A percentile compares a stretch with the other conserved stretches of the same genome.
Evolutionary conservation across 2,888 invertebrate genomes (phyloP).

Genomic region (Heliconius erato): DNA sequence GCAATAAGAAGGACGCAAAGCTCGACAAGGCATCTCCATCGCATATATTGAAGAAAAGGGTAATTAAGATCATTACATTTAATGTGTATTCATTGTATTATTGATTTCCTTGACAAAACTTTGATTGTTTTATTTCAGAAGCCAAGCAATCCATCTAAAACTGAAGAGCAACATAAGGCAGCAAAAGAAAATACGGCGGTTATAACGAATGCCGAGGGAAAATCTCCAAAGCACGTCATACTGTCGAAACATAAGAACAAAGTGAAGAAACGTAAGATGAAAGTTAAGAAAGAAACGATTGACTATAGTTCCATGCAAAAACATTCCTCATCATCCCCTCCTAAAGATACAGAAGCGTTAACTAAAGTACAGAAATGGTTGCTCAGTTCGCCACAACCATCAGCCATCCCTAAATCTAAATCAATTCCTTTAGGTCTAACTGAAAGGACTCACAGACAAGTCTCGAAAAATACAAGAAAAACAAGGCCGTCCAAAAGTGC

Average conservation of each 20-base stretch:
- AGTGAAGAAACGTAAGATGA: conserved; percentile 84
- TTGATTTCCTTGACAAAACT: background rate
- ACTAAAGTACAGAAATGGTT: conserved; percentile 96
- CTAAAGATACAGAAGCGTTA: conserved; percentile 85
- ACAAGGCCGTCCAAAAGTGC: conserved; percentile 89
- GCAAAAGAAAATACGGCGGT: conserved; percentile 76
- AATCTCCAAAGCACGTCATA: conserved; percentile 85
- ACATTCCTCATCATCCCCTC: conserved; percentile 81
- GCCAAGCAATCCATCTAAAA: conserved; percentile 70
- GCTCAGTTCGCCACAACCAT: conserved; percentile 88
- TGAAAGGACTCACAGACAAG: conserved; percentile 77
- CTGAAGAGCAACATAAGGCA: conserved; percentile 73
- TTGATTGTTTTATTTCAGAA: conserved; percentile 62
- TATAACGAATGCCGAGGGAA: conserved; percentile 83
- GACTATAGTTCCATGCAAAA: conserved; percentile 91
- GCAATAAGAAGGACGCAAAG: conserved; percentile 82
- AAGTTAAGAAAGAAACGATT: conserved; percentile 90
- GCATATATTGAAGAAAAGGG: conserved; percentile 79
- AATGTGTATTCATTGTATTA: background rate
- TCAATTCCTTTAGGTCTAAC: conserved; percentile 92
- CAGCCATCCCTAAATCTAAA: conserved; percentile 91
- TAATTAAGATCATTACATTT: conserved; percentile 58
- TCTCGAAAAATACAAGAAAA: conserved; percentile 84
- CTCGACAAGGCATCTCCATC: conserved; percentile 78
- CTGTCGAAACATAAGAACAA: conserved; percentile 81